These are phyloP conservation scores for Rhyacophila evoluta DNA, from an alignment of 2,888 invertebrate genomes.

Conservation along the genomic window DNA sequence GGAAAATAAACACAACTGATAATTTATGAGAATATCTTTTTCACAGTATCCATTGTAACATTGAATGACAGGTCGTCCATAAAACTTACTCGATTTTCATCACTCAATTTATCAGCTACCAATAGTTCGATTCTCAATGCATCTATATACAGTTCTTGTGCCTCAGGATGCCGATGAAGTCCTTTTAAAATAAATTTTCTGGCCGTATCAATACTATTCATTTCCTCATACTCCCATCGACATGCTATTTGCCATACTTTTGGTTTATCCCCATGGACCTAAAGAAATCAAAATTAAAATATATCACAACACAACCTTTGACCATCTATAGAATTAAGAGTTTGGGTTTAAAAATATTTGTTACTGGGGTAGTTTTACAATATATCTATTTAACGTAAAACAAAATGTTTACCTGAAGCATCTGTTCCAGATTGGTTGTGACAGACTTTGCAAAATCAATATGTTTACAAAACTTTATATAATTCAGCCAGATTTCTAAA, in stretches of 20 bases:
- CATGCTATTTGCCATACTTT: conserved; percentile 85
- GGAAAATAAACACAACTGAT: too few relatives aligned
- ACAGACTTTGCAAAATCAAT: conserved; percentile 71
- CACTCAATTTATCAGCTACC: conserved; percentile 61
- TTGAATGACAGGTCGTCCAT: too few relatives aligned
- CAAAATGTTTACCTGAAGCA: conserved; percentile 73
- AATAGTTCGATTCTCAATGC: conserved; percentile 67
- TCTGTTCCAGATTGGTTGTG: conserved; percentile 71
- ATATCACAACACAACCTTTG: too few relatives aligned
- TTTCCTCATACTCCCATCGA: conserved; percentile 80
- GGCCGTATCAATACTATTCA: conserved; percentile 76
- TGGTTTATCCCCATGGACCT: conserved; percentile 80
- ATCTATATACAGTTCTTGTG: conserved; percentile 77
- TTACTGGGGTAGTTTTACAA: too few relatives aligned
- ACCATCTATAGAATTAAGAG: too few relatives aligned
- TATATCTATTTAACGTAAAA: too few relatives aligned
- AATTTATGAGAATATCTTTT: too few relatives aligned
- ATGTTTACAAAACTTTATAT: conserved; percentile 82
- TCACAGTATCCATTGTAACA: too few relatives aligned
- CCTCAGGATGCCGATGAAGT: conserved; percentile 79
- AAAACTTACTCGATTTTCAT: conserved; percentile 63
- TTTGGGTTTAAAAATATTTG: too few relatives aligned
- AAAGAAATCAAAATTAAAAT: too few relatives aligned
- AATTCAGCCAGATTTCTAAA: conserved; percentile 80
- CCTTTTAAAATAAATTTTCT: conserved; percentile 80